Evolutionary conservation across 2,113 vertebrate species (phyloP), one percentile per base, ranked within the genome.

Genomic region (Panthera leo): DNA sequence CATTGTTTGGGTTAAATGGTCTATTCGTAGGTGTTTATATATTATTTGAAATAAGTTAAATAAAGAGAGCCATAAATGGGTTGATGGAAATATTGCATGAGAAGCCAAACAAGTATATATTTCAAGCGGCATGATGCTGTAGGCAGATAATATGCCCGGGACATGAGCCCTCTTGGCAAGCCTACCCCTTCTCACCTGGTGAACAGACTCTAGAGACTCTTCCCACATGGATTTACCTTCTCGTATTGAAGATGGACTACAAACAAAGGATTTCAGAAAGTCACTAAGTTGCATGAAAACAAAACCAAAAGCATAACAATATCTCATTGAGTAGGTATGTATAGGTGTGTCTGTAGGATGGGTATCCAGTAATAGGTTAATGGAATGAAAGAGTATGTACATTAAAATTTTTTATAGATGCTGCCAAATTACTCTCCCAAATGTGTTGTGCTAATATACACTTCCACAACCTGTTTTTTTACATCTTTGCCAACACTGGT

Each of bases 361-460:
- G 42, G 36, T 79, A 36, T 12, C 51, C 12, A 67, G 70, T 76
- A 88, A 83, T 45, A 48, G 25, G 55, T 63, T 91, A 71, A 55
- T 58, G 80, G 19, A 6, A 80, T 76, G 42, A 36, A 91, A 91
- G 39, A 80, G 13, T 79, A 75, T 34, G 5, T 61, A 48, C 73
- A 48, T 92, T 85, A 89, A 78, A 27, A 53, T 10, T 82, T 95
- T 85, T 91, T 39, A 82, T 58, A 85, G 51, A 45, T 83, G 78
- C 18, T 95, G 19, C 25, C 92, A 95, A 93, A 63, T 93, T 89
- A 51, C 16, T 78, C 34, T 89, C 67, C 23, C n/a, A 13, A 95
- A 96, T 71, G 55, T 15, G 1, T 31, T 70, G 23, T 89, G 61
- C 31, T 71, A n/a, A 89, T 96, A 79, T 91, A 61, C 23, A 63